These are phyloP conservation scores for Oncopodura yosiiana DNA, from an alignment of 1,140 invertebrate species.

Conservation along the genomic window DNA sequence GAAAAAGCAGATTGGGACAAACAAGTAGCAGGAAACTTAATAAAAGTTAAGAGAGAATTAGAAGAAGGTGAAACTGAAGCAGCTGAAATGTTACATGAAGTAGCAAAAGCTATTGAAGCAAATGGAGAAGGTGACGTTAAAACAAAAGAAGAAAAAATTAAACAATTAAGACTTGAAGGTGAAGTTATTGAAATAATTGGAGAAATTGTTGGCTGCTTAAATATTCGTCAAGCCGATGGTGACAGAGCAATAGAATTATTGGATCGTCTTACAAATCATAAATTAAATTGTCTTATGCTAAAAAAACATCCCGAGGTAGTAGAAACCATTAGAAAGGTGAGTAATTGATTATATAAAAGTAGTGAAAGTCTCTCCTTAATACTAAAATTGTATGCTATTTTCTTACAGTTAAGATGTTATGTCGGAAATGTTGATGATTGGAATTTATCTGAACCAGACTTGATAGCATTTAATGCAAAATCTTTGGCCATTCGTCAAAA, in stretches of 20 bases:
- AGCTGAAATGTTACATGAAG: background rate
- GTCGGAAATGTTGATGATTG: slow-evolving; percentile 62
- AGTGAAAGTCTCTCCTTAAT: background rate
- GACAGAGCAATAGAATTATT: slow-evolving; percentile 39
- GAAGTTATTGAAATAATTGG: slow-evolving; percentile 61
- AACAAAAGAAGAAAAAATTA: slow-evolving; percentile 27
- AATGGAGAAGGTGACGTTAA: background rate
- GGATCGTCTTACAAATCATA: slow-evolving; percentile 23
- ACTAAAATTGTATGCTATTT: slow-evolving; percentile 1
- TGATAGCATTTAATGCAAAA: slow-evolving; percentile 26
- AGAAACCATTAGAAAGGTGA: slow-evolving; percentile 50
- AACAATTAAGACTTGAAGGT: slow-evolving; percentile 56
- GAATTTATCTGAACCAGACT: slow-evolving; percentile 52
- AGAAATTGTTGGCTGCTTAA: slow-evolving; percentile 58
- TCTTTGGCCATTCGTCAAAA: slow-evolving; percentile 22
- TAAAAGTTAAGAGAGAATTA: slow-evolving; percentile 6
- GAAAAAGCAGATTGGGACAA: slow-evolving; percentile 2
- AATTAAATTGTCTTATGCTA: slow-evolving; percentile 63
- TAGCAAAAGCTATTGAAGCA: background rate
- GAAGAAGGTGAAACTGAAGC: background rate
- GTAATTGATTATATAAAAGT: slow-evolving; percentile 7
- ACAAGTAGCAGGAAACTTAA: background rate
- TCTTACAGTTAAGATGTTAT: slow-evolving; percentile 51
- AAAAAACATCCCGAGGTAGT: slow-evolving; percentile 75
- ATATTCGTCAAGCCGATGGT: slow-evolving; percentile 53